Percentiles rank a stretch among this genome's conserved stretches.
phyloP scores from a whole-genome alignment of 2,888 invertebrate species.

The Sympetrum striolatum region DNA sequence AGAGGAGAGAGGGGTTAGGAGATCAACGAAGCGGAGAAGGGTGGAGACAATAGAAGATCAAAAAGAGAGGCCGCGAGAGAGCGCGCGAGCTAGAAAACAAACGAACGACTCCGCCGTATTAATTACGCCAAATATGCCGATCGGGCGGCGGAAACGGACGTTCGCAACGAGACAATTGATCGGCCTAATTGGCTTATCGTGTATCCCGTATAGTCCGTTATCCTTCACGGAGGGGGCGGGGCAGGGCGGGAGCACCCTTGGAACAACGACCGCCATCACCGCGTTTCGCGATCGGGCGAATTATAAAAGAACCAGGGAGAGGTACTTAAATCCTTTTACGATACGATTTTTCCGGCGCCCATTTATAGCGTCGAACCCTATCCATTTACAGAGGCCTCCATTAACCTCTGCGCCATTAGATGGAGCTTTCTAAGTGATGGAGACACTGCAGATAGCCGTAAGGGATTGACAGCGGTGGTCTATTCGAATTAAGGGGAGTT shows the following conservation, averaged over 20 bases:
- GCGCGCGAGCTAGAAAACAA: background rate
- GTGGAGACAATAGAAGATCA: background rate
- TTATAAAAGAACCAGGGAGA: background rate
- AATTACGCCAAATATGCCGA: background rate
- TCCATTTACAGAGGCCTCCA: background rate
- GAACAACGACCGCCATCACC: background rate
- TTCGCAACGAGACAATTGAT: background rate
- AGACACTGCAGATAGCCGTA: background rate
- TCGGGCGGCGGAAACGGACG: background rate
- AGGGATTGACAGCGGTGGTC: too few relatives aligned
- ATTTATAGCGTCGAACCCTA: background rate
- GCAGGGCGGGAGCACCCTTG: background rate
- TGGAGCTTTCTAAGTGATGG: background rate
- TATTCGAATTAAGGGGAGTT: too few relatives aligned
- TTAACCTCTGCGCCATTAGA: background rate
- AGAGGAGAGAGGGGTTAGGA: background rate
- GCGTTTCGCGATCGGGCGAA: background rate
- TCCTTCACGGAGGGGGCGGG: background rate
- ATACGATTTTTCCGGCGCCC: background rate
- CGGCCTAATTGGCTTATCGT: background rate
- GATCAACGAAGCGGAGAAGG: background rate
- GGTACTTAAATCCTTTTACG: background rate
- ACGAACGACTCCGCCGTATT: background rate
- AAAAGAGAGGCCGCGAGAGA: background rate
- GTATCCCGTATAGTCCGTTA: background rate